Evolutionary conservation across 2,797 vertebrate species (phyloP).

Genomic region (Podargus strigoides): DNA sequence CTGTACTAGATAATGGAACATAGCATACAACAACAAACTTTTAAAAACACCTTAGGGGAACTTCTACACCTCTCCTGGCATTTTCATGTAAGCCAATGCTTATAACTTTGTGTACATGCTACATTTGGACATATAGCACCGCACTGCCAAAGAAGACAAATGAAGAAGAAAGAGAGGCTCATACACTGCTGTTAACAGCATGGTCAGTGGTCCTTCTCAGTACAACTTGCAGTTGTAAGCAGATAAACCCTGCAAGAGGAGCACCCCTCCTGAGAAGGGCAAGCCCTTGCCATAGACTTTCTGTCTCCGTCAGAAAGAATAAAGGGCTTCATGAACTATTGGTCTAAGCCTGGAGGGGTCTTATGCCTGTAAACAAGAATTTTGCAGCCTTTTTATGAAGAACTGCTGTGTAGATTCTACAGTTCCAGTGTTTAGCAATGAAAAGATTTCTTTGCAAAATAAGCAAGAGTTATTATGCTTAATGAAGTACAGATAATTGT

Average conservation of each 20-base stretch:
- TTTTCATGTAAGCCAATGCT: background rate
- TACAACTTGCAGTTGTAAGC: background rate
- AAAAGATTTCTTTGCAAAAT: background rate
- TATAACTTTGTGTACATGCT: background rate
- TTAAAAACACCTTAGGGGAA: background rate
- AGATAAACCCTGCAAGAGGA: background rate
- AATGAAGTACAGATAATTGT: background rate
- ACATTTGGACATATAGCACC: background rate
- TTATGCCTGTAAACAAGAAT: background rate
- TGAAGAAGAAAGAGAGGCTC: background rate
- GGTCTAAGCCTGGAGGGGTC: background rate
- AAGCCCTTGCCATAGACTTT: background rate
- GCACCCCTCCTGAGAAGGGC: background rate
- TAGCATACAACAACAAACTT: background rate
- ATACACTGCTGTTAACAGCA: background rate
- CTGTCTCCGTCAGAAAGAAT: background rate
- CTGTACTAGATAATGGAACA: background rate
- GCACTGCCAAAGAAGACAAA: background rate
- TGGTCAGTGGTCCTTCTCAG: background rate
- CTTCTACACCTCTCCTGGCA: background rate
- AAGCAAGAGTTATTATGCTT: background rate
- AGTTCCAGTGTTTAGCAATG: background rate
- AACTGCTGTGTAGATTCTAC: background rate
- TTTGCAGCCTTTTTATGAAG: background rate
- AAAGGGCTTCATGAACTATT: background rate